These are phyloP conservation scores for Dermolepida albohirtum DNA, from an alignment of 2,888 invertebrate species.

Conservation along the genomic window DNA sequence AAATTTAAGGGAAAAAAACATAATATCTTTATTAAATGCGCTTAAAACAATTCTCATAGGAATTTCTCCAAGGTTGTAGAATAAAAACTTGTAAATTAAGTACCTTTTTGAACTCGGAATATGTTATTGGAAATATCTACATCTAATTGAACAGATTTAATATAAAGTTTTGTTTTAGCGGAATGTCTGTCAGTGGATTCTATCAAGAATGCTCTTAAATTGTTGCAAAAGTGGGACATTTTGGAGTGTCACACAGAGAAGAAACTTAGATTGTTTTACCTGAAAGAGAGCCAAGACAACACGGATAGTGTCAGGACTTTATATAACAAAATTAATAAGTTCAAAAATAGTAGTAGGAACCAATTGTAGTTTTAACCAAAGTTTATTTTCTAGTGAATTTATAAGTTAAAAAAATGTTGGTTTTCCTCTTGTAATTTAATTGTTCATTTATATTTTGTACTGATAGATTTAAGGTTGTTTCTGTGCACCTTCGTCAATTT, in stretches of 20 bases:
- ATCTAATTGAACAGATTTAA: too few species aligned
- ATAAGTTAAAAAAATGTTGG: constrained; percentile 14
- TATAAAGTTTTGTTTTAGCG: constrained; percentile 68
- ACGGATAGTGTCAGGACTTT: constrained; percentile 55
- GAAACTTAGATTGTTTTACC: constrained; percentile 60
- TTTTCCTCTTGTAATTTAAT: constrained; percentile 25
- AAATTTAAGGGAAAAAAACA: too few species aligned
- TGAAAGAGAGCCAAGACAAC: constrained; percentile 60
- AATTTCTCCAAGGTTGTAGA: too few species aligned
- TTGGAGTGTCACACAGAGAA: constrained; percentile 70
- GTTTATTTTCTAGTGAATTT: constrained; percentile 25
- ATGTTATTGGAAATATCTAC: too few species aligned
- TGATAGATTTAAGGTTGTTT: constrained; percentile 26
- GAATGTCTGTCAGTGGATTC: constrained; percentile 91
- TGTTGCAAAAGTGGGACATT: constrained; percentile 85
- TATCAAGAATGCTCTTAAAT: constrained; percentile 84
- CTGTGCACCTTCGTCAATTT: constrained; percentile 13
- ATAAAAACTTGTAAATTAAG: too few species aligned
- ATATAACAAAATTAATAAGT: constrained; percentile 60
- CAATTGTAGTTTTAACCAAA: constrained; percentile 41
- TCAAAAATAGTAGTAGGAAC: constrained; percentile 48
- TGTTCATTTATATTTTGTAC: constrained; percentile 28
- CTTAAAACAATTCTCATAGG: too few species aligned
- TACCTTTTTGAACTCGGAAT: too few species aligned
- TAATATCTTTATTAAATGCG: too few species aligned